These are phyloP conservation scores for Halcyon smyrnensis DNA, from an alignment of 2,797 vertebrate species.

Conservation along the genomic window DNA sequence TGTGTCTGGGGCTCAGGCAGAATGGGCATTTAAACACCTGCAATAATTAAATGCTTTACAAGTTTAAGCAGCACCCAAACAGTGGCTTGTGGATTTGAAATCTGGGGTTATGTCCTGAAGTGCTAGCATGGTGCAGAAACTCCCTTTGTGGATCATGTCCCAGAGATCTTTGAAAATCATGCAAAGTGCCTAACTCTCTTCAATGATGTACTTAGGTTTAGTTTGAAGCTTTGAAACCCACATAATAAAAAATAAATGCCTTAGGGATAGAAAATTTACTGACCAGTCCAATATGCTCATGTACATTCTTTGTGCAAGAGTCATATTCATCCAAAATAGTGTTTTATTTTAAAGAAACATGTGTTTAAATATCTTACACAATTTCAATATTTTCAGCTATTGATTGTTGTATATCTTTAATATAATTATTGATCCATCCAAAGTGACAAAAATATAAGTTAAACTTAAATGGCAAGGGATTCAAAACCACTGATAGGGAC, in stretches of 20 bases:
- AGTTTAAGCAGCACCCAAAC: background rate
- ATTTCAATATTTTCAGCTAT: background rate
- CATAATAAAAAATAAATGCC: background rate
- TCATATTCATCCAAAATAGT: background rate
- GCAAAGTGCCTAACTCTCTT: background rate
- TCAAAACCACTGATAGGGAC: background rate
- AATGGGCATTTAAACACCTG: background rate
- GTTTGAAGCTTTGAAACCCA: background rate
- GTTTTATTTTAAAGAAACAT: background rate
- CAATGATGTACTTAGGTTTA: background rate
- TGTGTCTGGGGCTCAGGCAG: background rate
- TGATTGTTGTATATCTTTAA: background rate
- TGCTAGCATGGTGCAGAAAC: background rate
- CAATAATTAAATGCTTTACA: background rate
- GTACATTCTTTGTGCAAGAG: background rate
- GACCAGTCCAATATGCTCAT: background rate
- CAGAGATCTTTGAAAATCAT: background rate
- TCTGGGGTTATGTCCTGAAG: background rate
- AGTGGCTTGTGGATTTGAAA: background rate
- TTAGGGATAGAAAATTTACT: background rate
- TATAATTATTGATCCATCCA: background rate
- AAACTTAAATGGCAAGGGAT: background rate
- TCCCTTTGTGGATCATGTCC: background rate
- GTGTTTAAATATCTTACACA: background rate
- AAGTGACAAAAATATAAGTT: background rate